Base-by-base conservation (phyloP, 1,140 invertebrate genomes). In the Trissolcus basalis region DNA sequence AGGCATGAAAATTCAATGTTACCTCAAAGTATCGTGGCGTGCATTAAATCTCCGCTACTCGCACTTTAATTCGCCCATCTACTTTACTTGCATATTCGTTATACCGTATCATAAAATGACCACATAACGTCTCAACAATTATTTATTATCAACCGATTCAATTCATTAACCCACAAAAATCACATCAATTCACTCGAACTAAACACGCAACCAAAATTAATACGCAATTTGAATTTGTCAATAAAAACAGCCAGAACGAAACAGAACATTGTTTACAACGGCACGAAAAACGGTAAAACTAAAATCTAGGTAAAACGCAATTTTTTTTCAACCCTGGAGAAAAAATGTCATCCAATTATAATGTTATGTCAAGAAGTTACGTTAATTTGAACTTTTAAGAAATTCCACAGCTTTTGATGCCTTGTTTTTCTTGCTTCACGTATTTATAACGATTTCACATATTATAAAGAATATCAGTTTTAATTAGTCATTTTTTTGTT, bases 361-460 rank as follows among this genome's bases (percentile, higher is more conserved):
- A 44, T 44, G 43, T 44, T 44, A 44, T 44, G 43, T 14, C n/a
- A 44, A 13, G 43, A 44, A 44, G 43, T 44, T 44, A 44, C 43
- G 43, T 44, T 44, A 13, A 44, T 44, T 44, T 44, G 43, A 44
- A 13, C 43, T 44, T 44, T 44, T 12, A 14, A 2, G 43, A 44
- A 44, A 44, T 44, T 44, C 43, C 43, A 14, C 43, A 14, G 0
- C 2, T 13, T 44, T 44, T 14, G 12, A 44, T 44, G 7, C 43
- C 3, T 13, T 13, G 43, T 44, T 44, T 44, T 12, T 44, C 13
- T 44, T 44, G 12, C 11, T 8, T 13, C 2, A 12, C 11, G 43
- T 14, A 14, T 44, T 13, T 44, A 44, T 44, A 7, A 44, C 12
- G 6, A 44, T 12, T 44, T 44, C 43, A 14, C 11, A 13, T n/a